Base-by-base conservation (phyloP, 1,140 invertebrate species). In the Sipha flava region DNA sequence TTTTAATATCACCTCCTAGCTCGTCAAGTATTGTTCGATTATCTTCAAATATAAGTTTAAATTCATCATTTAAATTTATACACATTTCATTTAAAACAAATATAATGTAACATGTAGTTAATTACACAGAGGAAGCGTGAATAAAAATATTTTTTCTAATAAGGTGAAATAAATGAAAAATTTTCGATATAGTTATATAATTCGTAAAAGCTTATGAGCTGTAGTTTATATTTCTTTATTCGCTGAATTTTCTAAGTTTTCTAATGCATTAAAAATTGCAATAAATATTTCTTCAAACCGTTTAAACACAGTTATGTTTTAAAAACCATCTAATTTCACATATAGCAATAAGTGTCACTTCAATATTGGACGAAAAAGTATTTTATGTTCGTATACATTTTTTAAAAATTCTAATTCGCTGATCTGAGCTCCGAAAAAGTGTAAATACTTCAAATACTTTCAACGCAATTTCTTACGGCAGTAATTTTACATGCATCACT, bases 361-460 rank as follows among this genome's bases (percentile, higher is more conserved):
- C 21, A n/a, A 52, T 52, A 52, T 52, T 52, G 6, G 49, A 14
- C 21, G 29, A 66, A 5, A 66, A n/a, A n/a, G 34, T 66, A 66
- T 9, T 40, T 40, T 66, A 34, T 66, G 16, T 14, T 66, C n/a
- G 62, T 37, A 66, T 40, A 66, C 14, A 66, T n/a, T 66, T 66
- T 66, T 66, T 66, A 40, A 37, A 37, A 66, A 66, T 26, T 66
- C 21, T 34, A 40, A 34, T 37, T 37, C 62, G 34, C 34, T 66
- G 62, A 66, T 31, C 62, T 66, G 62, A 66, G 31, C 62, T 14
- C 34, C 62, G n/a, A 66, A 66, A 66, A 66, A 66, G 49, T 52
- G 49, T n/a, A 52, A 52, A 52, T n/a, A 52, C 49, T 52, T 52
- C 12, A 52, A 9, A 52, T 4, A 52, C 49, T 52, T 9, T n/a